A percentile compares a stretch with the other conserved stretches of the same genome.
Conservation (phyloP, 2,888 invertebrate species). For the Apodemia zela region DNA sequence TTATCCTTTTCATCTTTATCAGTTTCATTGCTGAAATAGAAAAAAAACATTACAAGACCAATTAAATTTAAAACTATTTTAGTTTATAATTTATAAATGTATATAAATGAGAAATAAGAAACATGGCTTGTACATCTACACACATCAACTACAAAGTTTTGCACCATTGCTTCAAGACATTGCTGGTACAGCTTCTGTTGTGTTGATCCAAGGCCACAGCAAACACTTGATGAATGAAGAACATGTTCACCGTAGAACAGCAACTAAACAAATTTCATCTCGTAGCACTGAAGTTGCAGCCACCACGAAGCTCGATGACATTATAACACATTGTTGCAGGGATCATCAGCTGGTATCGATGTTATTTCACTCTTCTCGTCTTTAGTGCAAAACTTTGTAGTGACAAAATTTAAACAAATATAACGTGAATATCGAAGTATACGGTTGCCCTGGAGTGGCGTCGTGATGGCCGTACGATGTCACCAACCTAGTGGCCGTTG, state of each 20-base stretch:
- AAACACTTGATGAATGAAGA: neutral
- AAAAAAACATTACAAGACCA: constrained; percentile 36
- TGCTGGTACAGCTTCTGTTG: neutral
- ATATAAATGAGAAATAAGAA: constrained; percentile 12
- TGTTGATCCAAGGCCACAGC: neutral
- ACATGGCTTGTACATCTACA: constrained; percentile 27
- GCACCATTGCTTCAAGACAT: constrained; percentile 61
- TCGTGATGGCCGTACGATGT: constrained; percentile 64
- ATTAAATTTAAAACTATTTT: constrained; percentile 11
- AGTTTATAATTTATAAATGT: constrained; percentile 3
- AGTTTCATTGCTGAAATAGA: constrained; percentile 66
- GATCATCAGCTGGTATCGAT: neutral
- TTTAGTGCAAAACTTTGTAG: constrained; percentile 78
- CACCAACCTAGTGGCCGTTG: constrained; percentile 76
- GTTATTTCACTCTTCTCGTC: constrained; percentile 16
- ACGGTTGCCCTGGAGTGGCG: constrained; percentile 62
- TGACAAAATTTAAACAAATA: constrained; percentile 51
- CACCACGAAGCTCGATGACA: neutral
- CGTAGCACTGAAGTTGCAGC: neutral
- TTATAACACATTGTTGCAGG: neutral
- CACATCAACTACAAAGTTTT: constrained; percentile 77
- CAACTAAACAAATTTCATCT: neutral
- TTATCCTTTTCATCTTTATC: constrained; percentile 60
- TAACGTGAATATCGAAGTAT: constrained; percentile 56
- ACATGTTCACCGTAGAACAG: neutral